Evolutionary conservation across 2,888 invertebrate species (phyloP), one percentile per base, ranked within the genome.

Genomic region (Archips xylosteana): DNA sequence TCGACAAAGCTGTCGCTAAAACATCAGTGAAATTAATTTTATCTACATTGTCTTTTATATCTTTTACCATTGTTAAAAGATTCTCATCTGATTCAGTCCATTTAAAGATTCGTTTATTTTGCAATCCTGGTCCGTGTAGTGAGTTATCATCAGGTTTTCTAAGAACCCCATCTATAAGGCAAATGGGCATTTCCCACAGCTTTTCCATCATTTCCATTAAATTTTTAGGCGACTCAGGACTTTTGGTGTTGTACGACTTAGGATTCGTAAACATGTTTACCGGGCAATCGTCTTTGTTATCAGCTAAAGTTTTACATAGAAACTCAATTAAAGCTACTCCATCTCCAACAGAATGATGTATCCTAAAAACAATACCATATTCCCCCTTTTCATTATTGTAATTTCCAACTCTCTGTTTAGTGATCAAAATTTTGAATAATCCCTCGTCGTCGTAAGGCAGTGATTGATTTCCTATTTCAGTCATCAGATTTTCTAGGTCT

Each of bases 311-410:
- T 78, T 93, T 89, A 74, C 94, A 85, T 13, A 95, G 82, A 73
- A 95, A 84, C 70, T 92, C 89, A 54, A 95, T 82, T 10, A 95
- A 81, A 4, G 95, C 91, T 0, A 94, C 90, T 1, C 95, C 95
- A 78, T 95, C 95, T 1, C 95, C 95, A 0, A 95, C 80, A 5
- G 95, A 88, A 82, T 95, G 95, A 81, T 95, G 95, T 69, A 95
- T 87, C 74, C 95, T 90, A 76, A 95, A 93, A 71, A 95, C 80
- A 47, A 95, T 83, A 1, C 94, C 94, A 84, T 89, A 84, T 73
- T 87, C 78, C 45, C 82, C 78, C 75, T 79, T 76, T 75, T 77
- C 67, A 32, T 82, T 75, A 57, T 78, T 68, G 57, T 79, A 72
- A 80, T 81, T 81, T 76, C 78, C 80, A 64, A 85, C 75, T 76